Base-by-base conservation (phyloP, 2,888 invertebrate genomes). In the Aleiodes alternator region DNA sequence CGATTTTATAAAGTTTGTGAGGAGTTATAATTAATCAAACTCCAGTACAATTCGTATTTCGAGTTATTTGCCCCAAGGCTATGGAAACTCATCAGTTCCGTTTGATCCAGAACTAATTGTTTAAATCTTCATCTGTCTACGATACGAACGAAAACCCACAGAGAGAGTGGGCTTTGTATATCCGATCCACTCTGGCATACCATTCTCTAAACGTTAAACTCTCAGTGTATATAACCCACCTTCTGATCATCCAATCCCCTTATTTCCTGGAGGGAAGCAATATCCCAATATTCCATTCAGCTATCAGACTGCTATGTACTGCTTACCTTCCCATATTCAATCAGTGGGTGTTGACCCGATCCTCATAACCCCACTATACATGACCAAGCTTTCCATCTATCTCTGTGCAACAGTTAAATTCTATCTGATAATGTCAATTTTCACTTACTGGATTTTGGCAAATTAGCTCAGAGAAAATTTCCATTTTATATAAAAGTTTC, bases 301-400 rank as follows among this genome's bases (percentile, higher is more conserved):
- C 61, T 43, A 61, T 61, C 61, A 43, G 38, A 61, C 61, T 34
- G 5, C 34, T 61, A 61, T 38, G 38, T 43, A 61, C 38, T 61
- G 61, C 61, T 61, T 61, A 61, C 29, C 16, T 23, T 23, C 61
- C n/a, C 14, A 61, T 61, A 61, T 61, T 61, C 61, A 61, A 61
- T 61, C 61, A 61, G 61, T 61, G 61, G 61, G 61, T 61, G 61
- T 61, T 61, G 61, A 61, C 61, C 61, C 61, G 61, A 61, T 61
- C 61, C 61, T 61, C 43, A 61, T 61, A 61, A 38, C 61, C 43
- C 14, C 38, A n/a, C 61, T 38, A 61, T 61, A 61, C 23, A 43
- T 61, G 38, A 14, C 8, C 38, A 6, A 43, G 14, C 43, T 61
- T 16, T 43, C 43, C 38, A 43, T 61, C 61, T 38, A 61, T 38